Percentiles rank a stretch among this genome's conserved stretches.
phyloP scores from a whole-genome alignment of 2,113 vertebrate species.

The Lepisosteus oculatus region DNA sequence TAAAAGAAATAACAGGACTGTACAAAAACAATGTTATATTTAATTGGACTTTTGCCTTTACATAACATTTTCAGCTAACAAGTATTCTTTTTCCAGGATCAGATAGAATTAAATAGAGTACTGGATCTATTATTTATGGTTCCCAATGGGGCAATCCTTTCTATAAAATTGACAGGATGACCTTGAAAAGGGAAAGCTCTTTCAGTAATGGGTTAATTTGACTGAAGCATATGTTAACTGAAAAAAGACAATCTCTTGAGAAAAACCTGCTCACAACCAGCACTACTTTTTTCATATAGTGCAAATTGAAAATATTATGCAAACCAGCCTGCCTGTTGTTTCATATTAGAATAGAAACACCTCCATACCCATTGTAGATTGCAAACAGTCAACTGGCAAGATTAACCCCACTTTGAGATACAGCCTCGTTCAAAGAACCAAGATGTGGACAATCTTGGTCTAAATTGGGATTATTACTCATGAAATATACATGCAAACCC shows the following conservation, averaged over 20 bases:
- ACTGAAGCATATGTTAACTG: not conserved
- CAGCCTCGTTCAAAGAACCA: not conserved
- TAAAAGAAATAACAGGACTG: too few relatives aligned
- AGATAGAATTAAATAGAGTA: too few relatives aligned
- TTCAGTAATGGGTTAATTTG: slow-evolving; percentile 17
- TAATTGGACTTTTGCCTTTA: too few relatives aligned
- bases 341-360: not conserved
- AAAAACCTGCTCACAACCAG: not conserved
- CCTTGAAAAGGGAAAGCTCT: slow-evolving; percentile 20
- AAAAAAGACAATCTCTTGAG: not conserved
- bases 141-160: slow-evolving; percentile 12
- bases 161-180: slow-evolving; percentile 12
- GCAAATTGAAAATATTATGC: too few relatives aligned
- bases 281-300: not conserved
- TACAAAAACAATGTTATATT: too few relatives aligned
- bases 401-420: not conserved
- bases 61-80: too few relatives aligned
- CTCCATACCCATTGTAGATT: too few relatives aligned
- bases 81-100: too few relatives aligned
- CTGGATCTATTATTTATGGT: slow-evolving; percentile 18
- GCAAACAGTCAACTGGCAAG: not conserved
- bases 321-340: not conserved
- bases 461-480: slow-evolving; percentile 3
- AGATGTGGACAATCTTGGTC: not conserved
- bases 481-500: slow-evolving; percentile 28